A percentile compares a stretch with the other conserved stretches of the same genome.
These are phyloP conservation scores for Dasyprocta punctata DNA, from an alignment of 2,113 vertebrate species.

Conservation along the genomic window DNA sequence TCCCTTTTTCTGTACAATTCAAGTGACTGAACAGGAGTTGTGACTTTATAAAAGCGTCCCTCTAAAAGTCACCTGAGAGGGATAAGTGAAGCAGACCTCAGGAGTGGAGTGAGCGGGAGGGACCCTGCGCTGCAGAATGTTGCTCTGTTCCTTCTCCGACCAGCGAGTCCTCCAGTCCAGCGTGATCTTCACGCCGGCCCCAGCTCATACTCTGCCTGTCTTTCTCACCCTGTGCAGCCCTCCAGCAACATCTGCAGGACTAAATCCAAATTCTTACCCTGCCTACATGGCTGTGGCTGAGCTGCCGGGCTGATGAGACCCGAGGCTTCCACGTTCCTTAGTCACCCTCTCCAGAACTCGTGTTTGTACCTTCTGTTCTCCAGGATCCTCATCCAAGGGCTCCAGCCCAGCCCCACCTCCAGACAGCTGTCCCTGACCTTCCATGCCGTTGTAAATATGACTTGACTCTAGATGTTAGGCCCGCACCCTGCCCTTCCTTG, in stretches of 20 bases:
- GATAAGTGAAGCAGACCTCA: neutral
- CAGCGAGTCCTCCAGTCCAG: neutral
- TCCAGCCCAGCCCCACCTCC: neutral
- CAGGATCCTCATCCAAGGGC: neutral
- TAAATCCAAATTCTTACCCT: neutral
- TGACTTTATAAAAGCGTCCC: neutral
- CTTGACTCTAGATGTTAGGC: too few species aligned
- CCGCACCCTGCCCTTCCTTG: neutral
- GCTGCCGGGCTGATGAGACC: too few species aligned
- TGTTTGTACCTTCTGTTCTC: rapidly evolving
- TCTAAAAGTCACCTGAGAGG: neutral
- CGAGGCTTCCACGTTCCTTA: rapidly evolving
- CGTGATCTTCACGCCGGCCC: too few species aligned
- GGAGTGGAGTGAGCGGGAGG: rapidly evolving
- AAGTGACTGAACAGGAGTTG: neutral
- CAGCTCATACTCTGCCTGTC: neutral
- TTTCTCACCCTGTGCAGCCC: neutral
- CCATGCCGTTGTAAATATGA: rapidly evolving
- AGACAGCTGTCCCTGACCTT: neutral
- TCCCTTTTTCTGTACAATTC: neutral
- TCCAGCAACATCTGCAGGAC: neutral
- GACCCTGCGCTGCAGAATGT: neutral
- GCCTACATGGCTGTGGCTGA: rapidly evolving
- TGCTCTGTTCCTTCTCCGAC: too few species aligned
- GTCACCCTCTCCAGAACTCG: rapidly evolving